phyloP scores from a whole-genome alignment of 1,140 invertebrate species.

The Bradynema listronoti region DNA sequence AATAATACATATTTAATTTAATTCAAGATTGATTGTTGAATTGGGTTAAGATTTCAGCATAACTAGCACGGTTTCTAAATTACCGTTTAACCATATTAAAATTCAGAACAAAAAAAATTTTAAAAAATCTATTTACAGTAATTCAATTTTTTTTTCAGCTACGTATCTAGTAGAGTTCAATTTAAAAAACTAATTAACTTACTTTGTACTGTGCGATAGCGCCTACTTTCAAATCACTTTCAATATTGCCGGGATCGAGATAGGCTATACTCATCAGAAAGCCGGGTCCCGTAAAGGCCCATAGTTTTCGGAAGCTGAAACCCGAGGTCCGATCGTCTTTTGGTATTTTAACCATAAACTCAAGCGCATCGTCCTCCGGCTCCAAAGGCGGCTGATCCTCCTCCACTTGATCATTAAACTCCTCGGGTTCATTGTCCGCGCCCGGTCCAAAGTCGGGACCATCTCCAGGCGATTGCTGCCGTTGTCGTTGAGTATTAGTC shows the following conservation, averaged over 20 bases:
- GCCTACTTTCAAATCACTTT: constrained; percentile 81
- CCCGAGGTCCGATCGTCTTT: constrained; percentile 21
- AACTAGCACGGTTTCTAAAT: constrained; percentile 8
- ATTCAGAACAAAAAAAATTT: no score
- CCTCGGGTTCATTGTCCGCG: no score
- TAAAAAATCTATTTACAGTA: no score
- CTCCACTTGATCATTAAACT: no score
- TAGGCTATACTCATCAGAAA: constrained; percentile 89
- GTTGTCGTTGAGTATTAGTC: no score
- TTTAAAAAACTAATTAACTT: constrained; percentile 23
- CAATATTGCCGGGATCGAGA: constrained; percentile 84
- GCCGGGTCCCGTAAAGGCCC: constrained; percentile 85
- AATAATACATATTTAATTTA: constrained; percentile 13
- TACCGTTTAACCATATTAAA: constrained; percentile 15
- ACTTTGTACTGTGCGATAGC: constrained; percentile 72
- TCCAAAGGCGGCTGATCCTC: no score
- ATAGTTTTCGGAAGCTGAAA: constrained; percentile 77
- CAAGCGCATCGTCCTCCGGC: constrained; percentile 27
- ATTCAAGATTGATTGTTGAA: constrained; percentile 8
- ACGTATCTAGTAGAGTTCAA: no score
- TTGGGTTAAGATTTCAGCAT: background rate
- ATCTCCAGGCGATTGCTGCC: no score
- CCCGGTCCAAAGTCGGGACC: no score
- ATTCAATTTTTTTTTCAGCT: no score
- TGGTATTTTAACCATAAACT: constrained; percentile 34